phyloP scores from a whole-genome alignment of 2,113 vertebrate species.

The Rhipidura dahli region DNA sequence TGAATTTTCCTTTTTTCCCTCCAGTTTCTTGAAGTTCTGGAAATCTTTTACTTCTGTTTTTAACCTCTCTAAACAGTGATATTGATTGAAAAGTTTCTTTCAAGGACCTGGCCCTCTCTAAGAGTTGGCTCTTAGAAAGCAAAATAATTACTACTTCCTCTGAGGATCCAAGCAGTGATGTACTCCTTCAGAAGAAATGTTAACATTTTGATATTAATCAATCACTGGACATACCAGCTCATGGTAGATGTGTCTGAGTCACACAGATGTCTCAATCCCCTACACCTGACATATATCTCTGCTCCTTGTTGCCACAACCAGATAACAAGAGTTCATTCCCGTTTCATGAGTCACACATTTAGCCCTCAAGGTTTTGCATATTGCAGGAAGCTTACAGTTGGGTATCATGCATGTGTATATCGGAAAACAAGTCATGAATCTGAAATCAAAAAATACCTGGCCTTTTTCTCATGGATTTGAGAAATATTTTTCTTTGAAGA shows the following conservation, averaged over 20 bases:
- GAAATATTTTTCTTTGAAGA: not conserved
- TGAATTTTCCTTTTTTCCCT: rapidly evolving
- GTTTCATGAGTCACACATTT: not conserved
- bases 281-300: not conserved
- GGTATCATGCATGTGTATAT: not conserved
- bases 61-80: not conserved
- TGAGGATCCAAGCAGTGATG: not conserved
- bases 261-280: not conserved
- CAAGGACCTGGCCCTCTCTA: not conserved
- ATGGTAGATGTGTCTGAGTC: not conserved
- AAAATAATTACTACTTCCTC: not conserved
- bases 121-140: not conserved
- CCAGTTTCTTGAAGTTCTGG: not conserved
- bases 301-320: not conserved
- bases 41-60: not conserved
- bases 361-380: not conserved
- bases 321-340: not conserved
- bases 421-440: not conserved
- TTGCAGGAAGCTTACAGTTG: not conserved
- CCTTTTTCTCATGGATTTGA: not conserved
- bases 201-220: not conserved
- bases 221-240: not conserved
- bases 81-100: not conserved
- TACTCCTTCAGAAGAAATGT: not conserved
- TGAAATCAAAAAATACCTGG: not conserved